Percentiles rank a stretch among this genome's conserved stretches.
These are phyloP conservation scores for Halictus rubicundus DNA, from an alignment of 1,140 invertebrate species.

Conservation along the genomic window DNA sequence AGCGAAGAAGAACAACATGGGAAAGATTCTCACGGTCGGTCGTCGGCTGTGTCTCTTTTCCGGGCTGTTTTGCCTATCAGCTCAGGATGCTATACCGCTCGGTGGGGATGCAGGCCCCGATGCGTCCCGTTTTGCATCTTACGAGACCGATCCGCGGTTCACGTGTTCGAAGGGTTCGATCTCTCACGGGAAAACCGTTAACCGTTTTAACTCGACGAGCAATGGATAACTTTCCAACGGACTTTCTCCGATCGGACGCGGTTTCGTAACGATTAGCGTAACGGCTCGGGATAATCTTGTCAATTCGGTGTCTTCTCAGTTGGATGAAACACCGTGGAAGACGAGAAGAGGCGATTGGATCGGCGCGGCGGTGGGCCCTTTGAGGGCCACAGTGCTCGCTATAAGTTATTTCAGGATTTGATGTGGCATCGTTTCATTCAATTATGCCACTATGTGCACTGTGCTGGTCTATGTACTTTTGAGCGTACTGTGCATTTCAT, in stretches of 20 bases:
- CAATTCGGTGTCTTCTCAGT: too few relatives aligned
- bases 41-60: conserved; percentile 14
- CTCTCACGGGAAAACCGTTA: conserved; percentile 59
- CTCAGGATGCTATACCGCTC: neutral
- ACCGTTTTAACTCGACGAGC: neutral
- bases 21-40: conserved; percentile 66
- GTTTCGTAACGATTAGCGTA: neutral
- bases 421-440: too few relatives aligned
- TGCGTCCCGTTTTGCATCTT: conserved; percentile 40
- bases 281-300: neutral
- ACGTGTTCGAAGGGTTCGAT: conserved; percentile 55
- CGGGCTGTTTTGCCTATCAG: conserved; percentile 73
- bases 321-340: too few relatives aligned
- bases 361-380: too few relatives aligned
- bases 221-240: conserved; percentile 43
- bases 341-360: too few relatives aligned
- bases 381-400: too few relatives aligned
- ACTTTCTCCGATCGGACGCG: conserved; percentile 35
- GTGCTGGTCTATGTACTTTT: too few relatives aligned
- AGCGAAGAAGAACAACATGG: conserved; percentile 69
- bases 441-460: too few relatives aligned
- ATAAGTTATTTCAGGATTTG: too few relatives aligned
- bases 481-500: too few relatives aligned
- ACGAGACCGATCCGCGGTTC: conserved; percentile 30
- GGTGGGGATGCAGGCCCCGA: conserved; percentile 5